Base-by-base conservation (phyloP, 2,888 invertebrate genomes). In the Lymantria monacha region DNA sequence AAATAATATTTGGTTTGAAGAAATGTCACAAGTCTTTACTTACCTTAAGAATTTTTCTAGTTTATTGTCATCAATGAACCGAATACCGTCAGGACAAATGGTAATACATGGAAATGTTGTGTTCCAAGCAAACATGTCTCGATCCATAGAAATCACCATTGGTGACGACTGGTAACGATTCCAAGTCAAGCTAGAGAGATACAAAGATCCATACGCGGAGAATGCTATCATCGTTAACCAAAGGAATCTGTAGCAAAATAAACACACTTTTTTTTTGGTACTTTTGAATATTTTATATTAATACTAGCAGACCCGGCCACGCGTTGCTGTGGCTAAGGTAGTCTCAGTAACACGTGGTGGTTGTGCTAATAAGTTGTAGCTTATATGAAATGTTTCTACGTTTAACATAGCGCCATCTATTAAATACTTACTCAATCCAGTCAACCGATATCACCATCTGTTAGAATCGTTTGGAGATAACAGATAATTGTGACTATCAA, bases 111-210 rank as follows among this genome's bases (percentile, higher is more conserved):
- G 95, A 63, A 95, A 95, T 1, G 94, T 93, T 1, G 95, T 94
- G 66, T 94, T 94, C 95, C 95, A 95, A 0, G 94, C 92, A 57
- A 94, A 93, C 87, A 94, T 93, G 73, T 95, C 94, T 1, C 95
- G 88, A 76, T 95, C 95, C 94, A 95, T 95, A 15, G 95, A 94
- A 33, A 95, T 93, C 3, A 95, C 95, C 40, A 94, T 94, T 0
- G 95, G 95, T 10, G 94, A 95, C 42, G 93, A 93, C 76, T 93
- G 93, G 74, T 94, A 95, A 22, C 95, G 92, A 7, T 81, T 78
- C 93, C 95, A 93, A 9, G 94, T 95, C 41, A 92, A 85, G 55
- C 83, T 81, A 30, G 95, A 94, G 42, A 94, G 81, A 61, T 87
- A 92, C 14, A 92, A 74, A 8, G 93, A 87, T 5, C 93, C 93